A percentile compares a stretch with the other conserved stretches of the same genome.
Conservation (phyloP, 2,113 vertebrate genomes). For the Patagioenas fasciata region DNA sequence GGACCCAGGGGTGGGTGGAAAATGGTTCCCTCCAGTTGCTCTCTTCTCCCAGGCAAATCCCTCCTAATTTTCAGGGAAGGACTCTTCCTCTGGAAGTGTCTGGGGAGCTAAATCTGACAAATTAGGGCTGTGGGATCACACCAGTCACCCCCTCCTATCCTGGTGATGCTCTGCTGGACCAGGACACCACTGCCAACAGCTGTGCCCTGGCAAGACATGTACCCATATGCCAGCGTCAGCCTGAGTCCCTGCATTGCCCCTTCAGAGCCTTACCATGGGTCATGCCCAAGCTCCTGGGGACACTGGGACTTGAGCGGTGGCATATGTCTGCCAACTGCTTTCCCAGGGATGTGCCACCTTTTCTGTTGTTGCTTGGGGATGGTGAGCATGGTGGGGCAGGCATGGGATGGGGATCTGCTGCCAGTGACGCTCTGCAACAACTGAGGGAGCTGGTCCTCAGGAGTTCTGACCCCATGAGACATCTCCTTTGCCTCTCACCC, state of each 20-base stretch:
- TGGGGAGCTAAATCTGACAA: background rate
- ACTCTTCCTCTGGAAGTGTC: background rate
- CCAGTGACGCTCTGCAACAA: background rate
- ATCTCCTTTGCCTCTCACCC: fast-evolving
- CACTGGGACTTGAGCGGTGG: fast-evolving
- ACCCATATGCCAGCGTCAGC: background rate
- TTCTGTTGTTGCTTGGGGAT: too few relatives aligned
- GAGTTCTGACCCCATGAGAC: background rate
- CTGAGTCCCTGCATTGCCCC: fast-evolving
- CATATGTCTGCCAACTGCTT: background rate
- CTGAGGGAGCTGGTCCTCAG: fast-evolving
- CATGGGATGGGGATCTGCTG: background rate
- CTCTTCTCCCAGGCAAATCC: background rate
- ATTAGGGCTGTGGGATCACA: background rate
- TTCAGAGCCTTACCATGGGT: fast-evolving
- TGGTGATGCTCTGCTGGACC: background rate
- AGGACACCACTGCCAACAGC: background rate
- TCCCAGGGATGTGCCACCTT: fast-evolving
- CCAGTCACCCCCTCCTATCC: background rate
- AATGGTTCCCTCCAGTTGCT: background rate
- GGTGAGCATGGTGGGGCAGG: fast-evolving
- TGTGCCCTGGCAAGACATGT: fast-evolving
- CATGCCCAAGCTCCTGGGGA: fast-evolving
- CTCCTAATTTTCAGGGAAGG: background rate
- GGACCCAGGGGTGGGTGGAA: background rate